Conservation (phyloP, 37 sponge, comb jelly and placozoan species). For the Haliclona indistincta region DNA sequence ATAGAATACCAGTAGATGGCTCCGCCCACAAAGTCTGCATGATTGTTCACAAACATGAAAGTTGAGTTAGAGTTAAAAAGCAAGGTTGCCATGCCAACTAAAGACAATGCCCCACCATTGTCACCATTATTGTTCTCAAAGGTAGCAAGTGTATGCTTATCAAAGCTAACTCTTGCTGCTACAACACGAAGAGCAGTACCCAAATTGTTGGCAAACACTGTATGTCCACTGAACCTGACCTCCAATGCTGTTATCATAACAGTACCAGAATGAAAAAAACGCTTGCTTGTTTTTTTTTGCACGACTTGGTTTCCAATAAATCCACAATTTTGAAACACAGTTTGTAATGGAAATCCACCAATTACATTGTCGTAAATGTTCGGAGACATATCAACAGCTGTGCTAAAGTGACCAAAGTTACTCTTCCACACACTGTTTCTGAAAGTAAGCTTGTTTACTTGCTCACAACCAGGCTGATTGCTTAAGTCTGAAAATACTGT, state of each 20-base stretch:
- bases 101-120: slow-evolving; percentile 24
- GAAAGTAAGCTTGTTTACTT: not conserved
- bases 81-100: slow-evolving; percentile 1
- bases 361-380: not conserved
- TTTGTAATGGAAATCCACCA: not conserved
- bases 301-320: not conserved
- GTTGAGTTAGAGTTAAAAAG: not conserved
- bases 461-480: too few species aligned
- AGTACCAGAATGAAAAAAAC: not conserved
- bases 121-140: slow-evolving; percentile 17
- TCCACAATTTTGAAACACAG: not conserved
- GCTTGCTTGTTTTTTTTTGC: not conserved
- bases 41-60: slow-evolving; percentile 10
- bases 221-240: slow-evolving; percentile 1
- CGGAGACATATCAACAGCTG: not conserved
- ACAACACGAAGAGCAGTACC: slow-evolving; percentile 7
- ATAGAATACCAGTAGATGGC: slow-evolving; percentile 1
- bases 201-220: not conserved
- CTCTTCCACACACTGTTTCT: not conserved
- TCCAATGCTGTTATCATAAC: not conserved
- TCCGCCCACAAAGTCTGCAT: slow-evolving; percentile 8
- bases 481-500: not conserved
- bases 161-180: too few species aligned
- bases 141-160: too few species aligned
- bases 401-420: not conserved